Base-by-base conservation (phyloP, 2,797 vertebrate genomes). In the Cirrhinus mrigala region DNA sequence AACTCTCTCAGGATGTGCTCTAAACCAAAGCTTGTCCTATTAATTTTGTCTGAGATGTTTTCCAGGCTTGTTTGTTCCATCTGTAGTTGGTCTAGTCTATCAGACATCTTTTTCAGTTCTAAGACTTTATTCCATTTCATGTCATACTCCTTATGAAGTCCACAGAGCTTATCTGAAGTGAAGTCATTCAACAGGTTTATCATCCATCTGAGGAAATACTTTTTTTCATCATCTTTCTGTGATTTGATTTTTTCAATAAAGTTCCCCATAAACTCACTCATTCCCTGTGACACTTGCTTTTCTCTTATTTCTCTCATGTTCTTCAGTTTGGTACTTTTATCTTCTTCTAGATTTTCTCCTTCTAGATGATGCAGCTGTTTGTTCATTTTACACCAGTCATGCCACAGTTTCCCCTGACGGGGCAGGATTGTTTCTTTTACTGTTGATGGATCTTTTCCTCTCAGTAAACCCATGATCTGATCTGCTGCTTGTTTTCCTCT, bases 391-490 rank as follows among this genome's bases (percentile, higher is more conserved):
- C 68, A 69, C 37, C 37, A 40, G 37, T 69, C 37, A 14, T 69
- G 68, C 68, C 95, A 95, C 1, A 94, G 89, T 22, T 92, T 18
- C 74, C 94, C 94, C 46, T 94, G 94, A 29, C 94, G 91, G 0
- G 94, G 93, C 27, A 95, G 62, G 0, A 92, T 89, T 0, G 73
- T 52, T 79, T 92, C 84, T 54, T 95, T 95, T 20, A 92, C 87
- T 33, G 90, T 27, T 1, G 1, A 85, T 66, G 91, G 20, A 0
- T 90, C 37, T 6, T 73, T 20, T 29, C 79, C 18, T 87, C 78
- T 80, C 48, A 94, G 2, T 3, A 92, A 58, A 0, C 60, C 1
- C 12, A 93, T 40, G 60, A 93, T 33, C 1, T 1, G 0, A 6
- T 84, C 0, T 4, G 94, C 94, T 52, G 91, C 88, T 69, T 40